A percentile compares a stretch with the other conserved stretches of the same genome.
phyloP scores from a whole-genome alignment of 2,113 vertebrate species.

The Philantomba maxwellii region DNA sequence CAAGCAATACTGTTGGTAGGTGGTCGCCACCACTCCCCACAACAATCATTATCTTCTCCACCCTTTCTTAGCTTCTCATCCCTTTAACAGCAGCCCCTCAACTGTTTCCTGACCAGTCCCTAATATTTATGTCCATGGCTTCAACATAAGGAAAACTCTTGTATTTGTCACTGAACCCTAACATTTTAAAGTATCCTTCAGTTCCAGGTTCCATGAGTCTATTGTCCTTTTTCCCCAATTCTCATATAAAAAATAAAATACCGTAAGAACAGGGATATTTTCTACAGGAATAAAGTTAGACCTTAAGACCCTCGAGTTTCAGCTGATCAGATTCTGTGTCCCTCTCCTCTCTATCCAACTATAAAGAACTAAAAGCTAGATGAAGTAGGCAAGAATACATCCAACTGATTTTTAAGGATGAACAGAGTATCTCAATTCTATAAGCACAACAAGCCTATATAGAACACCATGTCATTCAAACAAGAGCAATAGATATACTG shows the following conservation, averaged over 20 bases:
- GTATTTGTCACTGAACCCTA: neutral
- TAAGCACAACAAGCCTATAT: neutral
- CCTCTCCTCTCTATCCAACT: neutral
- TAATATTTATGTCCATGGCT: neutral
- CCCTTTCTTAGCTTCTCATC: neutral
- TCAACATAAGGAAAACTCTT: neutral
- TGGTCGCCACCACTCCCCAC: neutral
- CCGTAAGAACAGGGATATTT: neutral
- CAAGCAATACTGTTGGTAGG: neutral
- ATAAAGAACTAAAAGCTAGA: neutral
- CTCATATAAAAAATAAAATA: neutral
- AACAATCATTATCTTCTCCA: neutral
- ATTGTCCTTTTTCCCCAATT: neutral
- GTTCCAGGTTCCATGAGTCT: neutral
- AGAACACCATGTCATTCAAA: neutral
- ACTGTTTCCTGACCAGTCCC: neutral
- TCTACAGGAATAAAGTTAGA: neutral
- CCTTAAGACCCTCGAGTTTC: neutral
- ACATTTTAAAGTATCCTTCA: conserved; percentile 15
- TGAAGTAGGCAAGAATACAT: neutral
- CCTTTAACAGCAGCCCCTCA: neutral
- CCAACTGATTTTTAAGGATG: neutral
- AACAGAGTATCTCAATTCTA: neutral
- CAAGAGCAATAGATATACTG: neutral
- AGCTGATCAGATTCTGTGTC: neutral